phyloP scores from a whole-genome alignment of 2,113 vertebrate species.

The Spilogale gracilis region DNA sequence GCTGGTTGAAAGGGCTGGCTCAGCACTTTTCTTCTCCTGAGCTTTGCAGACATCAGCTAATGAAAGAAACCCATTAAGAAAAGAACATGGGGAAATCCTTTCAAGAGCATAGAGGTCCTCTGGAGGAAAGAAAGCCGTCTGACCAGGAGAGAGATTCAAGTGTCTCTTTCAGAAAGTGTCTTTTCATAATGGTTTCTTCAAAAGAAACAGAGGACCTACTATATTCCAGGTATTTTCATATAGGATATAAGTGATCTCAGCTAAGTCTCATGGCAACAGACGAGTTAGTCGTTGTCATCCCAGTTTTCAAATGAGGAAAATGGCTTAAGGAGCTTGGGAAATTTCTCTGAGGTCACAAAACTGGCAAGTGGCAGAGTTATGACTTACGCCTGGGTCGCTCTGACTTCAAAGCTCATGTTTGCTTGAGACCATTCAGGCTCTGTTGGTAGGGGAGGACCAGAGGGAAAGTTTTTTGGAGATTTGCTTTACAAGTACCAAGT shows the following conservation, averaged over 20 bases:
- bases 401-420: background rate
- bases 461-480: background rate
- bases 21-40: slow-evolving; percentile 43
- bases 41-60: slow-evolving; percentile 59
- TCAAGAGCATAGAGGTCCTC: background rate
- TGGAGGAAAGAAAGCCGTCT: slow-evolving; percentile 50
- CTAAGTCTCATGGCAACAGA: background rate
- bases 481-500: background rate
- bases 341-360: background rate
- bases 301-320: slow-evolving; percentile 22
- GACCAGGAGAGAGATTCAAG: background rate
- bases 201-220: background rate
- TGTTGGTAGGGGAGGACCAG: background rate
- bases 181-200: slow-evolving; percentile 49
- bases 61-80: slow-evolving; percentile 68
- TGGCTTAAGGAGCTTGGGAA: background rate
- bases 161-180: background rate
- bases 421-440: background rate
- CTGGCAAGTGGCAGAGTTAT: background rate
- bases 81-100: slow-evolving; percentile 59
- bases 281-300: background rate
- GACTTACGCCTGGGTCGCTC: background rate
- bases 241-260: background rate
- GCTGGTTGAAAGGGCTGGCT: slow-evolving; percentile 11
- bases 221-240: background rate